Evolutionary conservation across 1,140 invertebrate genomes (phyloP), one percentile per base, ranked within the genome.

Genomic region (Lepeophtheirus salmonis): DNA sequence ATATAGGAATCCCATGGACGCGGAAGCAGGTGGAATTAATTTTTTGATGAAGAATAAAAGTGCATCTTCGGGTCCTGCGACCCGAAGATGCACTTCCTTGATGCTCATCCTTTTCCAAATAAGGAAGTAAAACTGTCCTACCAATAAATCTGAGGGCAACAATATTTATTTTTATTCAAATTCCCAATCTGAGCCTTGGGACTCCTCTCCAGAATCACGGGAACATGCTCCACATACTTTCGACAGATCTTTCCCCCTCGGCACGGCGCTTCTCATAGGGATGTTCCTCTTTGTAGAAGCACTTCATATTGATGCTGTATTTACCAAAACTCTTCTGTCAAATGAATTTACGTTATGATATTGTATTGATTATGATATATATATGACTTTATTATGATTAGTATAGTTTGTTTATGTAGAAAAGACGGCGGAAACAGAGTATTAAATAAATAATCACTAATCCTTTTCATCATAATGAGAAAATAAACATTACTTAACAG

Each of bases 1-100:
- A 73, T 99, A 98, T n/a, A 99, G 78, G 53, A 89, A 86, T 58
- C 94, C 95, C 92, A 99, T 97, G 17, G 95, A 97, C 49, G 91
- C 89, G 68, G 89, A 95, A 65, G 92, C 97, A 53, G 94, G 94
- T 62, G 96, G 95, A 79, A 99, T 97, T 63, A 95, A 89, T 75
- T 98, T 98, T 77, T 99, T 98, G 49, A 99, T 94, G 72, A 99
- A 98, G 78, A 99, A 99, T 74, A 98, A 99, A 2, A 99, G 77
- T 54, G 96, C 94, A 75, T 99, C 96, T 73, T 98, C 95, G 1
- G 95, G 89, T 67, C 92, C 79, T 64, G n/a, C n/a, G n/a, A n/a
- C n/a, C n/a, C n/a, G n/a, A n/a, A n/a, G n/a, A n/a, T n/a, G n/a
- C n/a, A n/a, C n/a, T n/a, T n/a, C n/a, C n/a, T n/a, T n/a, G n/a